These are phyloP conservation scores for Marmota monax DNA, from an alignment of 2,113 vertebrate species.

Conservation along the genomic window DNA sequence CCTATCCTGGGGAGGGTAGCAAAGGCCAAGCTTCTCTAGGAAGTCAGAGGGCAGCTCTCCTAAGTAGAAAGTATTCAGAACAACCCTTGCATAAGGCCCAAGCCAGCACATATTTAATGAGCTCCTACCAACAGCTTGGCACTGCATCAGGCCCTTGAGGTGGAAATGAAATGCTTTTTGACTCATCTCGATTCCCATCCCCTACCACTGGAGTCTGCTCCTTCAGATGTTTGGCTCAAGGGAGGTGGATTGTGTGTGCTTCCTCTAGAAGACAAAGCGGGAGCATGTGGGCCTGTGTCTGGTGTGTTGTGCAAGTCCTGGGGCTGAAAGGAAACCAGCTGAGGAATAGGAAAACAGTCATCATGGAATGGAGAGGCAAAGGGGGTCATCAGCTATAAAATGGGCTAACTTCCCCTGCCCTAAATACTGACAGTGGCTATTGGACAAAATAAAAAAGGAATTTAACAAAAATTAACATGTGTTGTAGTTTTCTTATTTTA, in stretches of 20 bases:
- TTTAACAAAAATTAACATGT: conserved; percentile 32
- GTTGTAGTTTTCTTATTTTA: neutral
- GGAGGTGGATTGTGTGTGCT: neutral
- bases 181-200: neutral
- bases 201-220: neutral
- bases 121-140: neutral
- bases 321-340: neutral
- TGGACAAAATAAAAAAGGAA: conserved; percentile 52
- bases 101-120: neutral
- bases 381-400: neutral
- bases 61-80: neutral
- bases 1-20: neutral
- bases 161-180: neutral
- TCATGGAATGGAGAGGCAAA: neutral
- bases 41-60: neutral
- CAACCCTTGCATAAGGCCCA: neutral
- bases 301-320: neutral
- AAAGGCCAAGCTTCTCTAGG: neutral
- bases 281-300: neutral
- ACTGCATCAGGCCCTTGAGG: neutral
- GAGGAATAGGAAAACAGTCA: neutral
- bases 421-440: neutral
- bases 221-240: neutral
- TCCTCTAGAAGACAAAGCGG: neutral
- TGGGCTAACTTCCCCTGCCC: neutral